Base-by-base conservation (phyloP, 2,797 vertebrate species). In the Pseudomugil gertrudae region DNA sequence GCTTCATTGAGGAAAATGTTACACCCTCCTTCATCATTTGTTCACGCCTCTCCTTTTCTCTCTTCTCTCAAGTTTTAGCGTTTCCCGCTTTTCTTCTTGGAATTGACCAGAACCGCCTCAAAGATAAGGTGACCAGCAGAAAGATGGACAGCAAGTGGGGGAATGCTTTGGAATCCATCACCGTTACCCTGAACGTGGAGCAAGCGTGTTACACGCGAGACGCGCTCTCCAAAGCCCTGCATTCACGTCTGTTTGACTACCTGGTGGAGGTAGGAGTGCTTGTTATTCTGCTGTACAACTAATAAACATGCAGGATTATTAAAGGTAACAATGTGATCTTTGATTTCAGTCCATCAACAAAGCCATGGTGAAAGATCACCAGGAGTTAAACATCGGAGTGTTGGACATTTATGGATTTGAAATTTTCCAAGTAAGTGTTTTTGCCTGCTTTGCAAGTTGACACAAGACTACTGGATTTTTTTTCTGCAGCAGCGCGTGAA, bases 131-230 rank as follows among this genome's bases (percentile, higher is more conserved):
- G 73, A 99, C 98, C 4, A 98, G 98, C 89, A 90, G 98, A 36
- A 98, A 98, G 92, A 99, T 99, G 97, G 98, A 99, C 75, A 97
- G 98, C 92, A 98, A 95, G 84, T 99, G 98, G 98, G 98, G 98
- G 3, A 98, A 92, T 53, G 95, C 96, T 23, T 89, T 95, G 0
- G 98, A 99, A 88, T 97, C 96, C 32, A 99, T 99, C n/a, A 90
- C 99, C 0, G 98, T 99, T 81, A 99, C 98, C 0, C 93, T 99
- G 55, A 99, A 99, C 0, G 98, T 99, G 87, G 98, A 99, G 79
- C 98, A 99, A 84, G 97, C 98, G 14, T 97, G 95, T 78, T 97
- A 99, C 88, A 99, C 97, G 0, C 94, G 98, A 8, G 98, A 99
- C 0, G 98, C 98, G 0, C 94, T 99, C 21, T 92, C 97, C 84